Evolutionary conservation across 2,113 vertebrate genomes (phyloP).

Genomic region (Coreoperca whiteheadi): DNA sequence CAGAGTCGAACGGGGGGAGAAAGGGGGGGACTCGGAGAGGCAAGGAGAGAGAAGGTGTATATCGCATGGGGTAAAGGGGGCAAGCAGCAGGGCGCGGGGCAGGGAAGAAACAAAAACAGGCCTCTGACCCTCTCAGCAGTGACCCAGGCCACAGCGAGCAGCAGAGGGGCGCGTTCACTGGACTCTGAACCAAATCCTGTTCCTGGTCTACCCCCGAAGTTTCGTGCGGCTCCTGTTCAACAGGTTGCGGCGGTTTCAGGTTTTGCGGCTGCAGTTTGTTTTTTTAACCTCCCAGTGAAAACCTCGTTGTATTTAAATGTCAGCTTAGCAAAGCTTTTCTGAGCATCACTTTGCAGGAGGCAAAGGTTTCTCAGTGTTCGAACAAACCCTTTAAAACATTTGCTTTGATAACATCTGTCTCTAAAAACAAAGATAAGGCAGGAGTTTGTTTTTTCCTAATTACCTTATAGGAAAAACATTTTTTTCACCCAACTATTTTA

Average conservation of each 20-base stretch:
- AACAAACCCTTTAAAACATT: slow-evolving; percentile 36
- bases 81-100: slow-evolving; percentile 40
- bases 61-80: slow-evolving; percentile 48
- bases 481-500: slow-evolving; percentile 21
- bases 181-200: slow-evolving; percentile 44
- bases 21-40: slow-evolving; percentile 37
- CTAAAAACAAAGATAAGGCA: slow-evolving; percentile 46
- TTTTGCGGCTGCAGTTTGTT: slow-evolving; percentile 45
- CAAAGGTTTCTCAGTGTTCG: slow-evolving; percentile 31
- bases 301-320: slow-evolving; percentile 35
- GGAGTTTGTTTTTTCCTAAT: slow-evolving; percentile 39
- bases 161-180: slow-evolving; percentile 4
- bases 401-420: slow-evolving; percentile 43
- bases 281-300: slow-evolving; percentile 46
- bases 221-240: slow-evolving; percentile 62
- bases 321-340: slow-evolving; percentile 3
- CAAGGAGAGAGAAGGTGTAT: slow-evolving; percentile 62
- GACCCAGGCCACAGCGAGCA: slow-evolving; percentile 29
- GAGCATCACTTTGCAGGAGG: slow-evolving; percentile 7
- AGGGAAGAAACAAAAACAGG: slow-evolving; percentile 62
- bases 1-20: slow-evolving; percentile 64
- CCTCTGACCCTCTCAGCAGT: slow-evolving; percentile 67
- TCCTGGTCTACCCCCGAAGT: slow-evolving; percentile 34
- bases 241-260: slow-evolving; percentile 73
- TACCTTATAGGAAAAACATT: slow-evolving; percentile 27